Conservation (phyloP, 1,140 invertebrate genomes). For the Drosophila paulistorum region DNA sequence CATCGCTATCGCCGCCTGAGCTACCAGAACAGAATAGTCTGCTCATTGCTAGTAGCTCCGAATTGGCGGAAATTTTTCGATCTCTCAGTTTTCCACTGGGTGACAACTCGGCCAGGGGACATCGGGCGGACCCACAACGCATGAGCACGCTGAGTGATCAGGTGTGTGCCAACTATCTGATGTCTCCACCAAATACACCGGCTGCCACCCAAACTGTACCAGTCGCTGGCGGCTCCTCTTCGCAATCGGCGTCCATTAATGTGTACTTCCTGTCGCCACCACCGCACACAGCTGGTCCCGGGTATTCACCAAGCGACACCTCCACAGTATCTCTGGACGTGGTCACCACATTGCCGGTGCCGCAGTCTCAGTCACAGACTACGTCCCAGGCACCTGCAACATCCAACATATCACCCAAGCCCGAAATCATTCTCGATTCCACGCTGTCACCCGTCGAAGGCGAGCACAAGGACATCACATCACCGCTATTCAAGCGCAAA, state of each 20-base stretch:
- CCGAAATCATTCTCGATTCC: conserved; percentile 82
- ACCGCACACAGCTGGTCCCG: conserved; percentile 59
- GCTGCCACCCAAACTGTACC: conserved; percentile 31
- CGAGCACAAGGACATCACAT: conserved; percentile 73
- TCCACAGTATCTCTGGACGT: conserved; percentile 79
- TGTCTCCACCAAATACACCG: conserved; percentile 81
- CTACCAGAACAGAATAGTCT: conserved; percentile 67
- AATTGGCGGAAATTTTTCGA: conserved; percentile 78
- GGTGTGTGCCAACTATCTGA: conserved; percentile 73
- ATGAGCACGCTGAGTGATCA: conserved; percentile 81
- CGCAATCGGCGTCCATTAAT: conserved; percentile 69
- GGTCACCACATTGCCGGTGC: conserved; percentile 68
- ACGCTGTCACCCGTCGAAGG: conserved; percentile 76
- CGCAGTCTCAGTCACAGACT: conserved; percentile 36
- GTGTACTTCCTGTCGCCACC: conserved; percentile 82
- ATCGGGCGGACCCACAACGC: conserved; percentile 56
- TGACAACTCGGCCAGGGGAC: conserved; percentile 38
- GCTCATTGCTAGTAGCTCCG: conserved; percentile 69
- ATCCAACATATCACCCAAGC: conserved; percentile 73
- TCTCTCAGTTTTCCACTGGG: conserved; percentile 77
- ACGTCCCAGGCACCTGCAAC: conserved; percentile 29
- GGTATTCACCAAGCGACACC: conserved; percentile 70
- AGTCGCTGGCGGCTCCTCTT: conserved; percentile 25
- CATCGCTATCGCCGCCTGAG: conserved; percentile 73
- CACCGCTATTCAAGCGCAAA: conserved; percentile 73